Percentiles rank a stretch among this genome's conserved stretches.
Evolutionary conservation across 2,113 vertebrate genomes (phyloP).

Genomic region (Sciurus niger): DNA sequence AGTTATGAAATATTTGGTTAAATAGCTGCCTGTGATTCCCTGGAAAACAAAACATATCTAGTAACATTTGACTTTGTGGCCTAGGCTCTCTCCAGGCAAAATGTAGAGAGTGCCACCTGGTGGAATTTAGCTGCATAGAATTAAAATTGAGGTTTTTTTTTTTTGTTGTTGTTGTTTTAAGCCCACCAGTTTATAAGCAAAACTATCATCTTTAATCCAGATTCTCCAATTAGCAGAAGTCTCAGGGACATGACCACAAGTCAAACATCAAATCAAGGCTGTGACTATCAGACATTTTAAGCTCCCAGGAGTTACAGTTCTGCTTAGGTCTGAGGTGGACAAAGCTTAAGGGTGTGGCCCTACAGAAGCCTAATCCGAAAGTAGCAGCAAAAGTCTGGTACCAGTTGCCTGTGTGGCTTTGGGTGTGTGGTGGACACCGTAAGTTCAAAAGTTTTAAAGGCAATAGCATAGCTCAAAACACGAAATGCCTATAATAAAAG

Average conservation of each 20-base stretch:
- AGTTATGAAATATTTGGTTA: conserved; percentile 17
- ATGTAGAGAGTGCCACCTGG: conserved; percentile 57
- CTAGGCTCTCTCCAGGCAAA: not conserved
- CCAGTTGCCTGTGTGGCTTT: not conserved
- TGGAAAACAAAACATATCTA: conserved; percentile 12
- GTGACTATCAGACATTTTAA: not conserved
- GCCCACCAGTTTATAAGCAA: not conserved
- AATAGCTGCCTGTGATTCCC: not conserved
- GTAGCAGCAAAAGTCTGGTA: not conserved
- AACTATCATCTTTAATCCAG: not conserved
- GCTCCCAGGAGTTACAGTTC: not conserved
- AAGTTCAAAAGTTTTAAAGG: not conserved
- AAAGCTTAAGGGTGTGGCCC: not conserved
- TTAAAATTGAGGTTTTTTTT: not conserved
- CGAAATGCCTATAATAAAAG: not conserved
- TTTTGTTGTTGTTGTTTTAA: not conserved
- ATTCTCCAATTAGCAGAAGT: not conserved
- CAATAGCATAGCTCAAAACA: not conserved
- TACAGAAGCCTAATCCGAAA: not conserved
- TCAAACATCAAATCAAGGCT: not conserved
- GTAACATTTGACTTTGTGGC: not conserved
- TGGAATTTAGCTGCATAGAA: conserved; percentile 13
- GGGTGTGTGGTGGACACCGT: not conserved
- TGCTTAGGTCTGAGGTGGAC: not conserved
- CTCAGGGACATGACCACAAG: not conserved